phyloP scores from a whole-genome alignment of 2,113 vertebrate species.

The Aphyosemion australe region DNA sequence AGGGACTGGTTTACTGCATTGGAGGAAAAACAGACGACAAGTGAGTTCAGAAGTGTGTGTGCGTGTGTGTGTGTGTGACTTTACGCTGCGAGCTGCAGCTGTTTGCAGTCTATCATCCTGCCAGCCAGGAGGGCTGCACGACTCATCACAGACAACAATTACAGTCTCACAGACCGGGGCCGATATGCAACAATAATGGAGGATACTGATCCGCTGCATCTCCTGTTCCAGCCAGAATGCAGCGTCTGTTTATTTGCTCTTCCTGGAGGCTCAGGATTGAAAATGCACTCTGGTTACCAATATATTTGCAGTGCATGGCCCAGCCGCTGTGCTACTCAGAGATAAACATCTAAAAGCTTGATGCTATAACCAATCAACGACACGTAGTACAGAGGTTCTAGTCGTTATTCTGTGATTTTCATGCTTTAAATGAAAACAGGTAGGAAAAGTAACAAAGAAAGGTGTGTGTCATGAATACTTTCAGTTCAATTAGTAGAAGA shows the following conservation, averaged over 20 bases:
- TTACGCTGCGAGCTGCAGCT: constrained; percentile 52
- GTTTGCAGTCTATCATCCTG: constrained; percentile 52
- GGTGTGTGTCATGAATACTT: no score
- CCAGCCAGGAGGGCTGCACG: constrained; percentile 10
- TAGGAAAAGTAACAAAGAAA: no score
- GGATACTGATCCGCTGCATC: not conserved
- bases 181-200: constrained; percentile 7
- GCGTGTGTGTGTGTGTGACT: constrained; percentile 1
- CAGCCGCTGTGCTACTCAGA: no score
- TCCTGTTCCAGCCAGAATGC: not conserved
- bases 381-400: no score
- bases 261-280: not conserved
- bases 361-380: no score
- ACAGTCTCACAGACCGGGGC: not conserved
- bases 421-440: no score
- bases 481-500: no score
- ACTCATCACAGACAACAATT: constrained; percentile 22
- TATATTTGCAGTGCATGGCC: not conserved
- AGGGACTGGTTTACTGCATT: constrained; percentile 91
- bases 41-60: constrained; percentile 80
- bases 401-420: no score
- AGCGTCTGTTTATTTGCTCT: not conserved
- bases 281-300: not conserved
- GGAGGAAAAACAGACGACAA: constrained; percentile 98
- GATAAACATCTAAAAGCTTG: no score